Conservation (phyloP, 2,113 vertebrate species). For the Strigops habroptila region DNA sequence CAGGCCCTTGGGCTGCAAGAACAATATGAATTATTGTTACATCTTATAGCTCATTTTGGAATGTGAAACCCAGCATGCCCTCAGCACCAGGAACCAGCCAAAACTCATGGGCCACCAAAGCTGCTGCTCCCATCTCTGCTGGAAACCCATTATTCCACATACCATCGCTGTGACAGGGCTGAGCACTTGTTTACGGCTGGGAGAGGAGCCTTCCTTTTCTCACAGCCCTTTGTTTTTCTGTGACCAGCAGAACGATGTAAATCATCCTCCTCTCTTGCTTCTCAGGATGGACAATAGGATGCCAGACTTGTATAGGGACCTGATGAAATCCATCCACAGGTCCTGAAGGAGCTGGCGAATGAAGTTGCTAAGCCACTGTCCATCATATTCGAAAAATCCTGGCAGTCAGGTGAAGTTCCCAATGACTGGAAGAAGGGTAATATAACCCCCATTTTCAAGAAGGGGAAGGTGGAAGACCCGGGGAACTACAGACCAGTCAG, state of each 20-base stretch:
- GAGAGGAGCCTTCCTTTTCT: not conserved
- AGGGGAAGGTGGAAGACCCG: no score
- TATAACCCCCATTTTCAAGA: no score
- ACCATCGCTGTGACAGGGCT: not conserved
- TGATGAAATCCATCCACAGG: no score
- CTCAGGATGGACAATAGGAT: not conserved
- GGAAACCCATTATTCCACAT: not conserved
- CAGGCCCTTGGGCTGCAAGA: not conserved
- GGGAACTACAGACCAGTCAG: no score
- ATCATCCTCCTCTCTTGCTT: not conserved
- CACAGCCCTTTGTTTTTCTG: not conserved
- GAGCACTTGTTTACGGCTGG: rapidly evolving
- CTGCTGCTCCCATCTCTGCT: not conserved
- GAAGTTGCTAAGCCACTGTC: no score
- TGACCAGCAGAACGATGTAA: not conserved
- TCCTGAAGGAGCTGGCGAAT: no score
- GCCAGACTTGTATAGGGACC: no score
- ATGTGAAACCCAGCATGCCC: not conserved
- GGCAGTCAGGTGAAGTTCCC: no score
- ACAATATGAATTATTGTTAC: not conserved
- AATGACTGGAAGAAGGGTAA: no score
- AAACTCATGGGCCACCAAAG: not conserved
- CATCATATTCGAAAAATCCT: no score
- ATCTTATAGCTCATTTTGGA: not conserved
- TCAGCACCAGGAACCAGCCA: not conserved